Evolutionary conservation across 2,113 vertebrate genomes (phyloP).

Genomic region (Strigops habroptila): DNA sequence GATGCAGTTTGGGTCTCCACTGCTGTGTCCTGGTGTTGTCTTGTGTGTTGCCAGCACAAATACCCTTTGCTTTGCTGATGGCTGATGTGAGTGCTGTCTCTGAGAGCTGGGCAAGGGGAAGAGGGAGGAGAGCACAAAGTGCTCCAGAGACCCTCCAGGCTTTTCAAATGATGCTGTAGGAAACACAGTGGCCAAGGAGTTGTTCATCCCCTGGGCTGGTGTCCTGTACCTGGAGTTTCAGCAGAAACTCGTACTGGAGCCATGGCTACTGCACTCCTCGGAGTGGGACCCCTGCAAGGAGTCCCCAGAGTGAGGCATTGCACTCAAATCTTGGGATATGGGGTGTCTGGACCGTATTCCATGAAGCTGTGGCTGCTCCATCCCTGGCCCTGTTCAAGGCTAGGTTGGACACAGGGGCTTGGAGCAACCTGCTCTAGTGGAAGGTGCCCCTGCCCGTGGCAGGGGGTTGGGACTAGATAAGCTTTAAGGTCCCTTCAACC

Average conservation of each 20-base stretch:
- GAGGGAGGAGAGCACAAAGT: fast-evolving
- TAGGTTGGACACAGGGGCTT: background rate
- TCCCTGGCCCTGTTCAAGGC: background rate
- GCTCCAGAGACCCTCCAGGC: background rate
- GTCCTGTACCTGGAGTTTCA: fast-evolving
- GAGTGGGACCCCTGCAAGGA: background rate
- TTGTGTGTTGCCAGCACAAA: background rate
- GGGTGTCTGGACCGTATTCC: background rate
- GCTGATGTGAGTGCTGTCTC: fast-evolving
- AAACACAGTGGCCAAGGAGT: background rate
- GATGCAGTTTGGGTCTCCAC: background rate
- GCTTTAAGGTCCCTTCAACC: background rate
- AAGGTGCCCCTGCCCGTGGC: background rate
- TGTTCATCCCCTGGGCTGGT: background rate
- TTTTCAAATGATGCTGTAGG: background rate
- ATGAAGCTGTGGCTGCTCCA: background rate
- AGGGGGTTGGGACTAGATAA: background rate
- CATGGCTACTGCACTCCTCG: fast-evolving
- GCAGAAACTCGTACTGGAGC: background rate
- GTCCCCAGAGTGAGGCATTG: fast-evolving
- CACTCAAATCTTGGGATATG: too few species aligned
- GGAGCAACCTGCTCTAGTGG: background rate
- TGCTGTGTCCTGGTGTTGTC: fast-evolving
- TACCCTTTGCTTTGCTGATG: fast-evolving
- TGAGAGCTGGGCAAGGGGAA: background rate